Evolutionary conservation across 2,888 invertebrate genomes (phyloP), one percentile per base, ranked within the genome.

Genomic region (Tetheella fluctuosa): DNA sequence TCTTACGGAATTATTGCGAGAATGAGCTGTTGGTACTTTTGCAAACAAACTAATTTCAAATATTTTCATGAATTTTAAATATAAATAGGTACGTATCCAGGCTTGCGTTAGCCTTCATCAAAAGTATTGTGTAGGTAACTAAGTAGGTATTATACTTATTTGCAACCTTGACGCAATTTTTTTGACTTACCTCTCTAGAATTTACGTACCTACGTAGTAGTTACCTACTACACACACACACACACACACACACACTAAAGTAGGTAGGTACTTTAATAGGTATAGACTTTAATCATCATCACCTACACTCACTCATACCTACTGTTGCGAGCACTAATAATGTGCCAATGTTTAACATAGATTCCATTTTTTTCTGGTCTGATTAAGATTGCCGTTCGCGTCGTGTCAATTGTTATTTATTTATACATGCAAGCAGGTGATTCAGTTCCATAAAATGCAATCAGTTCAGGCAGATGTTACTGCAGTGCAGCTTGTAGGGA

Each of bases 351-450:
- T 42, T 42, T 42, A 42, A 17, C 17, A 42, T n/a, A 17, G n/a
- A 42, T 42, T 10, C 17, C 42, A 17, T 17, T 15, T 48, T 54
- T 54, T 54, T 54, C 20, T 34, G 54, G 54, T 54, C 54, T 34
- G 54, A 54, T 54, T 55, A 55, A 20, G 23, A 55, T 55, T 55
- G 55, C 37, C 2, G 23, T n/a, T n/a, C n/a, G n/a, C n/a, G n/a
- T 55, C 23, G 34, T n/a, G 48, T 48, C 48, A 55, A 23, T 55
- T 13, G 30, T 55, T 37, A 37, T 34, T 34, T 55, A 34, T 30
- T 54, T 39, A 10, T 1, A 63, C 61, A 57, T 64, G 58, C 64
- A 65, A 67, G 34, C 30, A 54, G n/a, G 30, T 30, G 28, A 54
- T 17, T 20, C 23, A 23, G 28, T 30, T 28, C n/a, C n/a, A 10